phyloP scores from a whole-genome alignment of 1,140 invertebrate species.

The Whitmania pigra region DNA sequence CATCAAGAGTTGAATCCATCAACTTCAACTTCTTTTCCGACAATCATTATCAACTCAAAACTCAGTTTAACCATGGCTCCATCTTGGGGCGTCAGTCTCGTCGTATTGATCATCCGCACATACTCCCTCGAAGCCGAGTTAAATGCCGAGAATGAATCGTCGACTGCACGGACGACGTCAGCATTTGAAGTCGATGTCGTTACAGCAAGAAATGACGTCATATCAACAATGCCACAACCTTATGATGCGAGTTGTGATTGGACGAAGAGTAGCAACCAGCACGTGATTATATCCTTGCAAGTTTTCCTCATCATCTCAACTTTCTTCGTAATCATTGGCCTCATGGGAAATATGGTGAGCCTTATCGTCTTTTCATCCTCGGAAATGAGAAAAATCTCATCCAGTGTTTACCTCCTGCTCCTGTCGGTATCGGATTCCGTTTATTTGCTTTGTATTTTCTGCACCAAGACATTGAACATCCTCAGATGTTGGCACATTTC shows the following conservation, averaged over 20 bases:
- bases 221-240: neutral
- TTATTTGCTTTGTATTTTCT: constrained; percentile 21
- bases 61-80: too few species aligned
- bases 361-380: constrained; percentile 17
- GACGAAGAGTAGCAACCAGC: neutral
- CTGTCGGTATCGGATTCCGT: constrained; percentile 22
- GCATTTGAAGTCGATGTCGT: neutral
- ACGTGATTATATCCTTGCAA: neutral
- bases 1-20: too few species aligned
- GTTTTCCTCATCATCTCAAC: constrained; percentile 15
- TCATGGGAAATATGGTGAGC: constrained; percentile 18
- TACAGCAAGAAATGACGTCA: neutral
- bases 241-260: constrained; percentile 4
- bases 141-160: too few species aligned
- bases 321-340: constrained; percentile 11
- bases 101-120: too few species aligned
- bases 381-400: constrained; percentile 19
- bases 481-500: constrained; percentile 22
- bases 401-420: constrained; percentile 25
- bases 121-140: too few species aligned
- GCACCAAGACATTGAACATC: constrained; percentile 18
- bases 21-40: too few species aligned
- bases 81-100: too few species aligned
- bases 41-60: too few species aligned
- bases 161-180: neutral